Conservation (phyloP, 2,113 vertebrate genomes). For the Centropus bengalensis region DNA sequence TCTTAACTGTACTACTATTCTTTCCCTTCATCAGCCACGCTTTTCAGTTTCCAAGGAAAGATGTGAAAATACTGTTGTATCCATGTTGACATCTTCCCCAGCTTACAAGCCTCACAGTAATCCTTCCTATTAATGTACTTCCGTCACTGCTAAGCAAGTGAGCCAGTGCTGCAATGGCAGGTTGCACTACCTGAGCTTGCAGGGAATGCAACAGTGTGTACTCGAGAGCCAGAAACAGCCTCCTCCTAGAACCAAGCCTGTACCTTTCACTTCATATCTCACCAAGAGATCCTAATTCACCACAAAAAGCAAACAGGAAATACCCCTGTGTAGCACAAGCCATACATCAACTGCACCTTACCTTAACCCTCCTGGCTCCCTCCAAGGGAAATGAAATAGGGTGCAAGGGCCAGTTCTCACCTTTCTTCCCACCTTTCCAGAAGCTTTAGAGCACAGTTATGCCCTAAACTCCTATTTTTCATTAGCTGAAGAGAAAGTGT, state of each 20-base stretch:
- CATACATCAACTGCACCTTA: too few relatives aligned
- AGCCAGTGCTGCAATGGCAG: neutral
- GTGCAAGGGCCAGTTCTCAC: neutral
- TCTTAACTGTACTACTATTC: neutral
- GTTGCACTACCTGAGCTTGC: fast-evolving
- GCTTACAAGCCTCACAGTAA: neutral
- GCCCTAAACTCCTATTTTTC: neutral
- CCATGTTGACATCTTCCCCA: neutral
- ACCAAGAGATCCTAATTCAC: neutral
- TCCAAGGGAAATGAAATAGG: neutral
- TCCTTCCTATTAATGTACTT: neutral
- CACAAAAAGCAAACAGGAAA: neutral
- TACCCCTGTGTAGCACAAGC: too few relatives aligned
- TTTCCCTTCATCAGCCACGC: neutral
- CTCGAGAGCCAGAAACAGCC: neutral
- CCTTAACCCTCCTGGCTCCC: neutral
- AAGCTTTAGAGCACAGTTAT: neutral
- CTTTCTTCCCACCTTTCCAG: neutral
- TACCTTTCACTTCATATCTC: neutral
- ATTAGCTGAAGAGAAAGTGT: neutral
- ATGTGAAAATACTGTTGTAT: neutral
- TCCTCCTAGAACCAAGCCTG: neutral
- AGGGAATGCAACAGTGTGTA: fast-evolving
- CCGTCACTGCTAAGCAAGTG: neutral
- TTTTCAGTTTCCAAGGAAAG: neutral